A percentile compares a stretch with the other conserved stretches of the same genome.
Evolutionary conservation across 1,140 invertebrate species (phyloP).

Genomic region (Pogonomyrmex barbatus): DNA sequence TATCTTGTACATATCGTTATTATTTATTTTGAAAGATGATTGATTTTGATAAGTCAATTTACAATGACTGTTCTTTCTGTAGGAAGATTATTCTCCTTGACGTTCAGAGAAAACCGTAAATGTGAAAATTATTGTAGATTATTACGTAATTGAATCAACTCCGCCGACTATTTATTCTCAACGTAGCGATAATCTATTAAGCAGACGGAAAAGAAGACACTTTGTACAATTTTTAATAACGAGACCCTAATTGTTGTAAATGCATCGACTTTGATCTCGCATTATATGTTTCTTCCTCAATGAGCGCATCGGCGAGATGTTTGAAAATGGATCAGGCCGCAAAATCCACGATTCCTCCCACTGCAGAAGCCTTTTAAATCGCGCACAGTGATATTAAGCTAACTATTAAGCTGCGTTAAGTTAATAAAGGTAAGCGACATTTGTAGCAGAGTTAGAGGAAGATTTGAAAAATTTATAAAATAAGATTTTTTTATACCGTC

Average conservation of each 20-base stretch:
- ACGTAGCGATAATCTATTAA: constrained; percentile 57
- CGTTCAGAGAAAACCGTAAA: constrained; percentile 17
- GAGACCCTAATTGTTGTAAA: constrained; percentile 27
- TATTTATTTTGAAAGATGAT: neutral
- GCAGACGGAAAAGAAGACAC: constrained; percentile 44
- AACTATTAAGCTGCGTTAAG: neutral
- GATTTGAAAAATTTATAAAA: constrained; percentile 23
- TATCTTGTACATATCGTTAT: constrained; percentile 34
- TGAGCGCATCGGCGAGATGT: constrained; percentile 9
- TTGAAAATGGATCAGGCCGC: constrained; percentile 19
- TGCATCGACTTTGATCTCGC: constrained; percentile 37
- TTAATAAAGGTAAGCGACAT: neutral
- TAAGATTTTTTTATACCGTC: neutral
- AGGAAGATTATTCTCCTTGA: constrained; percentile 54
- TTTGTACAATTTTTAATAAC: constrained; percentile 77
- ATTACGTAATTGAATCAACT: constrained; percentile 55
- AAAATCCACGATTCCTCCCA: neutral
- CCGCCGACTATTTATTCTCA: constrained; percentile 66
- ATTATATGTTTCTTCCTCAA: constrained; percentile 25
- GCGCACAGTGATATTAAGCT: neutral
- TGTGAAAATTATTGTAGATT: constrained; percentile 60
- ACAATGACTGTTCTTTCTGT: constrained; percentile 61
- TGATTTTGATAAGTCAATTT: neutral
- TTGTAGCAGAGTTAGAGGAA: neutral
- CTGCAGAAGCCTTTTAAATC: neutral